Percentiles rank a stretch among this genome's conserved stretches.
These are phyloP conservation scores for Microctenopoma steveboyesi DNA, from an alignment of 2,797 vertebrate genomes.

Conservation along the genomic window DNA sequence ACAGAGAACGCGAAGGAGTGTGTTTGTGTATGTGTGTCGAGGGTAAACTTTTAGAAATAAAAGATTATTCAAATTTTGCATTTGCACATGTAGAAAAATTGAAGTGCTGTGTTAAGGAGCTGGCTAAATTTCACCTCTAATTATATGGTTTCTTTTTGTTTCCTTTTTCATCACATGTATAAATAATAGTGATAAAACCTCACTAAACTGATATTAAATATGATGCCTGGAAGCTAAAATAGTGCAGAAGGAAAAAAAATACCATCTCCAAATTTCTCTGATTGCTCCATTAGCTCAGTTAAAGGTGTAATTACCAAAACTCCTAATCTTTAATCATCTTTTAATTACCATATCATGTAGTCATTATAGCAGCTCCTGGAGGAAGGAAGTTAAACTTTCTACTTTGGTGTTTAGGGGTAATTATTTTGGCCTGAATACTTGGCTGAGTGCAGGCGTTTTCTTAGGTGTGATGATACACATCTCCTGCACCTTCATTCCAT, in stretches of 20 bases:
- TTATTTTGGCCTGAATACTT: slow-evolving; percentile 74
- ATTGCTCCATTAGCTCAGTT: slow-evolving; percentile 74
- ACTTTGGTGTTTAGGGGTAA: slow-evolving; percentile 70
- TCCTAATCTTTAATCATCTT: slow-evolving; percentile 83
- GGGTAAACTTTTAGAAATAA: not conserved
- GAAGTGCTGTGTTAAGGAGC: slow-evolving; percentile 2
- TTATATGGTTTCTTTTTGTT: slow-evolving; percentile 26
- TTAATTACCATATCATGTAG: slow-evolving; percentile 81
- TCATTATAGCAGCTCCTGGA: slow-evolving; percentile 72
- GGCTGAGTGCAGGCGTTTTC: slow-evolving; percentile 56
- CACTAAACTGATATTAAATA: slow-evolving; percentile 29
- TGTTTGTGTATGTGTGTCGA: not conserved
- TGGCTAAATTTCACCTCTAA: slow-evolving; percentile 24
- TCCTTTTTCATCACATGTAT: slow-evolving; percentile 16
- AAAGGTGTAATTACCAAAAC: slow-evolving; percentile 83
- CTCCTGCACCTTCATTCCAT: slow-evolving; percentile 66
- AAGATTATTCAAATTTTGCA: slow-evolving; percentile 10
- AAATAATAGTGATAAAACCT: slow-evolving; percentile 27
- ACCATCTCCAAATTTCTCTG: slow-evolving; percentile 65
- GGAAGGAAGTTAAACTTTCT: slow-evolving; percentile 74
- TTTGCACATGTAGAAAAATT: slow-evolving; percentile 3
- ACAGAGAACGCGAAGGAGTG: slow-evolving; percentile 31
- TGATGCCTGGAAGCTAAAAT: slow-evolving; percentile 42
- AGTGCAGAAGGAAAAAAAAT: slow-evolving; percentile 30
- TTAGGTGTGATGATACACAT: slow-evolving; percentile 64